Base-by-base conservation (phyloP, 2,113 vertebrate genomes). In the Gymnocephalus cernua region DNA sequence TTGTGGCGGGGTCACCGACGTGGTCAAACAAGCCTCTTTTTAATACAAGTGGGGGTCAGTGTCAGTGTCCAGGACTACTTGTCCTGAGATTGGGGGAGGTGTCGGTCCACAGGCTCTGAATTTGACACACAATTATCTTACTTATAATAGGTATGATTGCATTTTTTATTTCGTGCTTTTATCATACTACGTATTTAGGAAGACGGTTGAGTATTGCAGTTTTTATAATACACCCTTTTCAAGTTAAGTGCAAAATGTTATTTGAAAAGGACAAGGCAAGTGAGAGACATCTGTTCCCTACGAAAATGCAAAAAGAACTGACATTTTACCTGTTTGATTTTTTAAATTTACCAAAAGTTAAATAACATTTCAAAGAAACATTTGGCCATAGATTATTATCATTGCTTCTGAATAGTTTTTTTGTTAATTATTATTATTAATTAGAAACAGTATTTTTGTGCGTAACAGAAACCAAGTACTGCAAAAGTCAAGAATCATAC, bases 21-120 rank as follows among this genome's bases (percentile, higher is more conserved):
- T 89, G 93, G 92, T 92, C 92, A 88, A 86, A 91, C 74, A 88
- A 79, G 80, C 63, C 85, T 85, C 66, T 64, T 87, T 91, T 91
- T 83, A 87, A 85, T 89, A 86, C 66, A 77, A 41, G 80, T 79
- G 77, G 79, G 81, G 88, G 89, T 89, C 87, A 86, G 76, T 83
- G 89, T 89, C 87, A 86, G 76, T 83, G 85, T 79, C 84, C 83
- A 25, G 77, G 79, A 64, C 72, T 57, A 38, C 69, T 86, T 77
- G 79, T 77, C 85, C 82, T 86, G 72, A 69, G 56, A 70, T 3
- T 21, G 82, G 87, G 86, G 89, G 85, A 88, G 86, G 89, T 81
- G 82, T 66, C 19, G 27, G 81, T 57, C 70, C 16, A 27, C 50
- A 65, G 53, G 64, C 62, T 74, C 51, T 88, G 74, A 77, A 72